Evolutionary conservation across 2,888 invertebrate genomes (phyloP), one percentile per base, ranked within the genome.

Genomic region (Polymixis lichenea): DNA sequence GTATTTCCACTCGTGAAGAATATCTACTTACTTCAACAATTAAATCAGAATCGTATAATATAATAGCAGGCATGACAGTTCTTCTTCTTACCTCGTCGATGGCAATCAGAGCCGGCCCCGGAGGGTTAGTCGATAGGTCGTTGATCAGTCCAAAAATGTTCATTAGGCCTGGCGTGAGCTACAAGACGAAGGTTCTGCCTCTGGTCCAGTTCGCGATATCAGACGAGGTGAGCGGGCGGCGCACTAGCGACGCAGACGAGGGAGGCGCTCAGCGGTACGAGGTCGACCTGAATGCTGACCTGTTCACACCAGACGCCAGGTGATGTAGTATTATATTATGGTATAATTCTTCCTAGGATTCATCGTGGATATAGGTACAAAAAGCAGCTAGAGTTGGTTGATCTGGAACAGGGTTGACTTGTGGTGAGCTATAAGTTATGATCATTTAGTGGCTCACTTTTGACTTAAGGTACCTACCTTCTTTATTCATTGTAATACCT

Each of bases 151-250:
- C 43, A 1, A 15, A n/a, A 55, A 19, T 46, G 17, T 60, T 43
- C 49, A n/a, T n/a, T 78, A 93, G 93, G 56, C 75, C 83, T 60
- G 91, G 89, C 15, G 88, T 84, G 6, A 69, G 79, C 19, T 95
- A 95, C 75, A 87, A 90, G 8, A 93, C 93, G 3, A 93, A 87
- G 76, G 82, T 94, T 1, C 17, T 95, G 53, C 95, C 95, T 2
- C 67, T 95, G 25, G 89, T 95, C 9, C 93, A 95, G 86, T 93
- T 95, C 75, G 92, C 91, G 0, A 78, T 94, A 55, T 84, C 86
- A 56, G 84, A 84, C 15, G 60, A 74, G 22, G 51, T 22, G 0
- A 82, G 58, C 6, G 76, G 76, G 5, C 71, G 75, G 8, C 79
- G 75, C 11, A 62, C 58, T 25, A 49, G n/a, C 17, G 74, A 68